Evolutionary conservation across 2,113 vertebrate species (phyloP), one percentile per base, ranked within the genome.

Genomic region (Tetraodon nigroviridis): DNA sequence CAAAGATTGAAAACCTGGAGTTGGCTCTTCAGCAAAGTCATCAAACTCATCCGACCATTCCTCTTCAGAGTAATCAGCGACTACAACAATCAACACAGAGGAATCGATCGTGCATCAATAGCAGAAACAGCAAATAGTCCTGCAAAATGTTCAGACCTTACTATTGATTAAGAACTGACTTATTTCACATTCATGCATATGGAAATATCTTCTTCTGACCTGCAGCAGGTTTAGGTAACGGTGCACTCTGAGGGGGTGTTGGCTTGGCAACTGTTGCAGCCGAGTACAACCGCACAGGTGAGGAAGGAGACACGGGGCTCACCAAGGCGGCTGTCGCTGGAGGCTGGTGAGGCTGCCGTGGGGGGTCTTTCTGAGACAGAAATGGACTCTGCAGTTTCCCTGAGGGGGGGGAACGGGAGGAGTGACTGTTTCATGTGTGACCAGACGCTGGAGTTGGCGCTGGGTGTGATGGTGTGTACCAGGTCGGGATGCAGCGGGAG

Each of bases 361-460:
- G 41, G 0, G 22, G 8, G 16, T 88, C 88, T 6, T 86, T 91
- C 78, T 91, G 88, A 64, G 90, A 90, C 11, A 93, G 78, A 84
- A 96, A 93, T 0, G 89, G 91, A 80, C 92, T 95, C 81, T 83
- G 87, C 20, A 94, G 78, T 49, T 92, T 93, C 69, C 95, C 94
- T 96, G 56, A 48, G 21, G 1, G 46, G 6, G 17, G n/a, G 27
- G 49, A 64, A 8, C 7, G 12, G 7, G 29, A 54, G n/a, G 17
- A 12, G 40, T 6, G 27, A 13, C 1, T 10, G 44, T 12, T 7
- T 40, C 4, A 1, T 1, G 24, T 42, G 10, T 19, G 6, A 11
- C 15, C n/a, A 40, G 0, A 6, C 3, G 44, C 44, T 27, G 15
- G 10, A 29, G 1, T 55, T 21, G 5, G 20, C 5, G 0, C 5